A percentile compares a stretch with the other conserved stretches of the same genome.
These are phyloP conservation scores for Chitala chitala DNA, from an alignment of 2,113 vertebrate genomes.

Conservation along the genomic window DNA sequence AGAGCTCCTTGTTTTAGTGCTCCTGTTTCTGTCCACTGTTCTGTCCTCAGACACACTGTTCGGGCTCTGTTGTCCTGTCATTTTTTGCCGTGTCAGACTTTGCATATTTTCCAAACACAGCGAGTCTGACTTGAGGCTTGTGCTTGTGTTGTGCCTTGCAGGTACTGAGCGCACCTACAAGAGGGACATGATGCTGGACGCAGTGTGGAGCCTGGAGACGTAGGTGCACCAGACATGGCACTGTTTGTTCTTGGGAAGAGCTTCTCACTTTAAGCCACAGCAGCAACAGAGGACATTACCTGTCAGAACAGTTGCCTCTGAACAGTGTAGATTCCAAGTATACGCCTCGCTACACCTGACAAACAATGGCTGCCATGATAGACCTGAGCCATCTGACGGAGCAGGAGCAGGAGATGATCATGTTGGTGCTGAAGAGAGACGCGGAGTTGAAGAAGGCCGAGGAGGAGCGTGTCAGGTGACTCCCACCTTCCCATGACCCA, in stretches of 20 bases:
- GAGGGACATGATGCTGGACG: background rate
- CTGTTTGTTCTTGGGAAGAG: background rate
- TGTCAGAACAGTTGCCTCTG: too few relatives aligned
- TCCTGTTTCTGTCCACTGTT: too few relatives aligned
- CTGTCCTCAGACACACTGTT: too few relatives aligned
- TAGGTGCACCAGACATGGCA: background rate
- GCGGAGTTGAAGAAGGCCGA: constrained; percentile 77
- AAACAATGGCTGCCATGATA: constrained; percentile 68
- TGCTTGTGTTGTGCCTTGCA: background rate
- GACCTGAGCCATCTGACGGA: constrained; percentile 87
- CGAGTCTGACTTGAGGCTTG: too few relatives aligned
- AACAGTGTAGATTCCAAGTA: too few relatives aligned
- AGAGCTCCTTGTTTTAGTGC: too few relatives aligned
- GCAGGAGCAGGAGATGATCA: constrained; percentile 80
- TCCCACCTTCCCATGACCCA: background rate
- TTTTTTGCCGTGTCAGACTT: too few relatives aligned
- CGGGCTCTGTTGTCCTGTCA: too few relatives aligned
- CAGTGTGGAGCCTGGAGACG: background rate
- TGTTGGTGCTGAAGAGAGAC: constrained; percentile 80
- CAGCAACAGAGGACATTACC: background rate
- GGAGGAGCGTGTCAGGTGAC: constrained; percentile 81
- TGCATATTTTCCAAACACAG: too few relatives aligned
- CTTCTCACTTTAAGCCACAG: background rate
- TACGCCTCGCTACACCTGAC: background rate
- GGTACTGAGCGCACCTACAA: background rate